Base-by-base conservation (phyloP, 2,888 invertebrate species). In the Halictus quadricinctus region DNA sequence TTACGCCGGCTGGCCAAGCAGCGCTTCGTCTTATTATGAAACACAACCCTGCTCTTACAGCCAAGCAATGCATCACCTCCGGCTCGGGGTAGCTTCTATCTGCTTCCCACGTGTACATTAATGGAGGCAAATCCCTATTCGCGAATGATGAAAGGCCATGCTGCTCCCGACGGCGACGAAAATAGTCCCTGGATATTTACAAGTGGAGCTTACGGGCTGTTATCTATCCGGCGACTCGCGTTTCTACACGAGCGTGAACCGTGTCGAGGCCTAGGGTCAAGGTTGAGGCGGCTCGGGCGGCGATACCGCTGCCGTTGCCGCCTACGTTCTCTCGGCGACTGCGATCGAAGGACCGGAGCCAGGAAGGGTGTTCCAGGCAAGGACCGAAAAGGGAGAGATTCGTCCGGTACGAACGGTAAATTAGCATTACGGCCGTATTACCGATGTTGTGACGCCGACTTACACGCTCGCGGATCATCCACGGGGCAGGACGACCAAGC, bases 371-470 rank as follows among this genome's bases (percentile, higher is more conserved):
- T 15, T 13, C 43, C 58, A 12, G 21, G 69, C 21, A 69, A 41
- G 41, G 36, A 5, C 36, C 41, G 15, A 4, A 69, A 82, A 41
- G 75, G 81, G 79, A 80, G 69, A 76, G 74, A 76, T 84, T 81
- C 81, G 66, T 75, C 72, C 80, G 79, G 81, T 85, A 84, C 91
- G 91, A 92, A 93, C 93, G 90, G 93, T 94, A 94, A 94, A 94
- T 94, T 93, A 93, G 93, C 93, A 94, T 94, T 94, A 93, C 88
- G 91, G 90, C 91, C 93, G 92, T 90, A 94, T 93, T 94, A 93
- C 93, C 91, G 90, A 93, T 94, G 93, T 93, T 92, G 93, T 93
- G 93, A 93, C 92, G 91, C 89, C 90, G 87, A 90, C 89, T 91
- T 92, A 92, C 91, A 93, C 91, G 91, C 88, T 89, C 88, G 88